These are phyloP conservation scores for Tridacna crocea DNA, from an alignment of 2,888 invertebrate species.

Conservation along the genomic window DNA sequence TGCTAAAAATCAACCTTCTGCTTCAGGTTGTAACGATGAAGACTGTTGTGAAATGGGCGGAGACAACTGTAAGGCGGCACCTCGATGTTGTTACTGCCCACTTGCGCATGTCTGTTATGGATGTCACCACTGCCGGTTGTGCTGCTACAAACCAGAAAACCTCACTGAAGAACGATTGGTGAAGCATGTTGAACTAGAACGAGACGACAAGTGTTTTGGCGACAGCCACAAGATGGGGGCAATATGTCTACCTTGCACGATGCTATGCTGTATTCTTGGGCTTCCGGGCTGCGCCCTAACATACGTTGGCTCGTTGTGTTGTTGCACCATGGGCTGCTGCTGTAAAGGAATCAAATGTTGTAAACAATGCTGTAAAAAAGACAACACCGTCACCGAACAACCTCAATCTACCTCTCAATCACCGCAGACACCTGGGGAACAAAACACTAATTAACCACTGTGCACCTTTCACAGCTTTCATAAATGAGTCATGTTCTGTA, in stretches of 20 bases:
- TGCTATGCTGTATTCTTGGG: conserved; percentile 11
- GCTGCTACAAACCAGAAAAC: conserved; percentile 10
- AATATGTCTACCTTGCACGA: conserved; percentile 13
- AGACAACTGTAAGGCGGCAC: conserved; percentile 25
- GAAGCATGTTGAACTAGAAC: conserved; percentile 19
- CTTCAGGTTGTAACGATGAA: conserved; percentile 22
- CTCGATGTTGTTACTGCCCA: conserved; percentile 21
- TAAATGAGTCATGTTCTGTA: too few relatives aligned
- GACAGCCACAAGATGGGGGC: conserved; percentile 20
- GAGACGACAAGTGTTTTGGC: conserved; percentile 19
- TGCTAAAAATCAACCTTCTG: too few relatives aligned
- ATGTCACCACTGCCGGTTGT: conserved; percentile 3
- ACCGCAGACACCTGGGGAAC: too few relatives aligned
- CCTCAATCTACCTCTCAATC: background rate
- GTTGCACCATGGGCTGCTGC: conserved; percentile 18
- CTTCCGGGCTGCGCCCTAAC: conserved; percentile 16
- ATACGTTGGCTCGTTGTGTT: conserved; percentile 5
- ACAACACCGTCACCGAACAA: conserved; percentile 18
- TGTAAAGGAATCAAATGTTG: conserved; percentile 11
- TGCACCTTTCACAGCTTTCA: too few relatives aligned
- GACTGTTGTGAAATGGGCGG: conserved; percentile 23
- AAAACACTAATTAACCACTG: too few relatives aligned
- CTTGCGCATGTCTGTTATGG: conserved; percentile 18
- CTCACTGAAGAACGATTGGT: conserved; percentile 4
- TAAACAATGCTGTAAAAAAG: conserved; percentile 17